Base-by-base conservation (phyloP, 2,113 vertebrate species). In the Corynorhinus townsendii region DNA sequence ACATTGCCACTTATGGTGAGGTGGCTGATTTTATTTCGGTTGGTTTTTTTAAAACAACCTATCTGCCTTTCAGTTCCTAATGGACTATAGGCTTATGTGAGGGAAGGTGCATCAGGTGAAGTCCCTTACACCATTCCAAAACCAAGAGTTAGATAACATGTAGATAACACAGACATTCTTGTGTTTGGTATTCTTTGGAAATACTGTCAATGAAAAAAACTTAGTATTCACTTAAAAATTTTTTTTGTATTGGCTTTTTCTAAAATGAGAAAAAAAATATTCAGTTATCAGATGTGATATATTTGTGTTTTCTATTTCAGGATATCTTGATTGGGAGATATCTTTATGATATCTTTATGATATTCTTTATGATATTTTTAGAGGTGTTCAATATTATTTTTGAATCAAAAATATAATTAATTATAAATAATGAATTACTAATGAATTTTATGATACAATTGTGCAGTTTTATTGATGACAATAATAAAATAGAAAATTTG, bases 401-500 rank as follows among this genome's bases (percentile, higher is more conserved):
- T 92, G 12, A 92, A 83, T 33, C 38, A 7, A 66, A 89, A 93
- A 80, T 82, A 40, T 11, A 73, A 54, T 72, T 83, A 88, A 38
- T 75, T 76, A 71, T 38, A 68, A 33, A 43, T 85, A 54, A 38
- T 88, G 26, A 79, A 22, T 73, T 56, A 59, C 28, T 47, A n/a
- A n/a, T 43, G 30, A 38, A 68, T 56, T 85, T 84, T 86, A 90
- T 79, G 52, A 59, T 89, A 59, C 90, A 87, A 64, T 71, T 92
- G 87, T 80, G 26, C 2, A 93, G 10, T 94, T 92, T 94, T 89
- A 69, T 85, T 38, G 38, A 47, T 94, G 49, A 66, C 19, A 92
- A 40, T 94, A 45, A 45, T 90, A 85, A 95, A 84, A 69, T 33
- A 68, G 69, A 66, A 71, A 88, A 88, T 88, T 81, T 94, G 66